phyloP scores from a whole-genome alignment of 92 coral and sea anemone species.

The Phenganax subtilis region DNA sequence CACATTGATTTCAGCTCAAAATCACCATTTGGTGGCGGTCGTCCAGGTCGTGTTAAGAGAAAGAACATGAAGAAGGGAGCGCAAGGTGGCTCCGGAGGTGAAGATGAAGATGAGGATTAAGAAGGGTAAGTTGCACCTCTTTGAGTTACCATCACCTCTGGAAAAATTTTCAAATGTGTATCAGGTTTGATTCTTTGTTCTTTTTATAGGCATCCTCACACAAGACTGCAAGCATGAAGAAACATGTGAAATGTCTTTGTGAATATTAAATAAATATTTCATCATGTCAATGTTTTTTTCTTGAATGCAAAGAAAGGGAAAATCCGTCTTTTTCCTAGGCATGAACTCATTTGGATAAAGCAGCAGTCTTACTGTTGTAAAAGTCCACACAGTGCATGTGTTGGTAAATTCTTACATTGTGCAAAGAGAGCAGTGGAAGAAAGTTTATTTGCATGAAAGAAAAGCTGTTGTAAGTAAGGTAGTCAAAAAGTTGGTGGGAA shows the following conservation, averaged over 20 bases:
- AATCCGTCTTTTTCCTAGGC: too few relatives aligned
- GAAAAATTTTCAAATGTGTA: neutral
- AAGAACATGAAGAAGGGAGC: slow-evolving; percentile 93
- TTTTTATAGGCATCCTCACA: slow-evolving; percentile 4
- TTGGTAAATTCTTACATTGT: too few relatives aligned
- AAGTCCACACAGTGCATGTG: too few relatives aligned
- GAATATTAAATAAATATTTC: slow-evolving; percentile 36
- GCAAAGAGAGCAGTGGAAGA: too few relatives aligned
- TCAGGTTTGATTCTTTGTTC: neutral
- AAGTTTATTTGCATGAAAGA: too few relatives aligned
- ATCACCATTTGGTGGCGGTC: slow-evolving; percentile 98
- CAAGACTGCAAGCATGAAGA: slow-evolving; percentile 18
- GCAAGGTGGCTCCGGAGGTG: slow-evolving; percentile 80
- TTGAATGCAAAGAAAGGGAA: too few relatives aligned
- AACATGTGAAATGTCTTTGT: slow-evolving; percentile 18
- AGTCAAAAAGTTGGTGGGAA: too few relatives aligned
- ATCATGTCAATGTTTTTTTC: slow-evolving; percentile 5
- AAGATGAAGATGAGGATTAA: slow-evolving; percentile 98
- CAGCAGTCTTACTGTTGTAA: too few relatives aligned
- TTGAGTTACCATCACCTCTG: neutral
- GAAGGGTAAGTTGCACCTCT: slow-evolving; percentile 8
- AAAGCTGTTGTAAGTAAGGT: too few relatives aligned
- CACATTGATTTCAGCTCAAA: slow-evolving; percentile 98
- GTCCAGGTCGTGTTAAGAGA: slow-evolving; percentile 99
- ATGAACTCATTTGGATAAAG: neutral